Percentiles rank a stretch among this genome's conserved stretches.
Conservation (phyloP, 2,888 invertebrate genomes). For the Argyresthia goedartella region DNA sequence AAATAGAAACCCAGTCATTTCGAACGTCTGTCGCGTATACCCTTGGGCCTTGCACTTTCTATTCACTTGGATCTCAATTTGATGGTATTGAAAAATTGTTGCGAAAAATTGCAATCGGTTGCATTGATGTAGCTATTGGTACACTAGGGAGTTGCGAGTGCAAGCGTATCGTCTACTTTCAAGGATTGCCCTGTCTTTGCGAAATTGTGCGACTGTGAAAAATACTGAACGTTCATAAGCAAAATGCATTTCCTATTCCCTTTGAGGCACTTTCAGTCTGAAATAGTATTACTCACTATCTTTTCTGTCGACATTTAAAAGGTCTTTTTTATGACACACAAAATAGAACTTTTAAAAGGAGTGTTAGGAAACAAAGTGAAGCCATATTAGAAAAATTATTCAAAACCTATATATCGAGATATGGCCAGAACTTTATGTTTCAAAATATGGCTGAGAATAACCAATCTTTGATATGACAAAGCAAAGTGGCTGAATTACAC, state of each 20-base stretch:
- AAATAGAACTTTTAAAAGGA: no score
- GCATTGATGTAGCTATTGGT: conserved; percentile 25
- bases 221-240: background rate
- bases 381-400: no score
- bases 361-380: no score
- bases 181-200: background rate
- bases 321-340: no score
- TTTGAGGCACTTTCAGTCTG: background rate
- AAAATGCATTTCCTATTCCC: background rate
- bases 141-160: background rate
- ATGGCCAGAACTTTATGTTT: no score
- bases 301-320: no score
- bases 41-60: conserved; percentile 14
- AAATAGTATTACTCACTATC: no score
- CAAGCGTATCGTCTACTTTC: background rate
- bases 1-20: conserved; percentile 16
- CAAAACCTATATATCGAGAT: no score
- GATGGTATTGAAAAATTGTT: conserved; percentile 34
- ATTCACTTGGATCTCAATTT: conserved; percentile 21
- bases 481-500: background rate
- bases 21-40: background rate
- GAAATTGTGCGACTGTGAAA: background rate
- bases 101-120: conserved; percentile 25
- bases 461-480: no score
- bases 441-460: no score